These are phyloP conservation scores for Dromococcyx pavoninus DNA, from an alignment of 2,797 vertebrate species.

Conservation along the genomic window DNA sequence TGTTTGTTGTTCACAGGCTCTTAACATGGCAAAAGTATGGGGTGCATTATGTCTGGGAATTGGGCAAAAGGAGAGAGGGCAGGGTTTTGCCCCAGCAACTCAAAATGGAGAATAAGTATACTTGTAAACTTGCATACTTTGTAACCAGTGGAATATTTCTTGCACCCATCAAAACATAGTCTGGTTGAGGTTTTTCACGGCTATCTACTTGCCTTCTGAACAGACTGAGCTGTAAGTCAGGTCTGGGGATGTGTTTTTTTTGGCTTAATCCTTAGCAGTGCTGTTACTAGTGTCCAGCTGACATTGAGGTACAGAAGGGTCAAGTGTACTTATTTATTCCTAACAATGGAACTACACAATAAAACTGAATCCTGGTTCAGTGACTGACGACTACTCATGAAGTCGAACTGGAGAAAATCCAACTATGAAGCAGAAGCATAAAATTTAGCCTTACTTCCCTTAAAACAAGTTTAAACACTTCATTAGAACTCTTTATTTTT, in stretches of 20 bases:
- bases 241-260: background rate
- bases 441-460: background rate
- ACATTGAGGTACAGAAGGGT: background rate
- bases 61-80: background rate
- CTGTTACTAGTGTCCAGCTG: background rate
- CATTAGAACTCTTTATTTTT: background rate
- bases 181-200: background rate
- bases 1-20: background rate
- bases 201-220: background rate
- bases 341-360: background rate
- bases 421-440: background rate
- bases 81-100: background rate
- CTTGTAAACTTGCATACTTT: background rate
- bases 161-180: background rate
- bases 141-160: background rate
- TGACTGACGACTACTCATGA: background rate
- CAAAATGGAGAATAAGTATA: background rate
- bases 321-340: background rate
- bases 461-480: background rate
- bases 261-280: background rate
- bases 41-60: background rate
- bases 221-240: background rate
- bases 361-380: background rate
- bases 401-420: background rate
- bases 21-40: background rate